Evolutionary conservation across 2,113 vertebrate species (phyloP).

Genomic region (Paratilapia polleni): DNA sequence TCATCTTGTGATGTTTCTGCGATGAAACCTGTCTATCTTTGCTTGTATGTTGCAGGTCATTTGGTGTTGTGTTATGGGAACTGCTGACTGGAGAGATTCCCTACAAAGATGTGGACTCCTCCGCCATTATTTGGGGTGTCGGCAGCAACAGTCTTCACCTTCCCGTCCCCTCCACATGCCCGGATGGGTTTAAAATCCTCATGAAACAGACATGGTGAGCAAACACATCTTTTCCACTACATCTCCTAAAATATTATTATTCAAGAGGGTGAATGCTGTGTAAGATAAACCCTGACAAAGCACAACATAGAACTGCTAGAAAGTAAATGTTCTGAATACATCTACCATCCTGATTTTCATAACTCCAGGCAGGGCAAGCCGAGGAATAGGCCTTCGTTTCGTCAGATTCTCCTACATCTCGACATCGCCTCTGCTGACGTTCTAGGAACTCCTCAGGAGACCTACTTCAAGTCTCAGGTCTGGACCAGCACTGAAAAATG

Average conservation of each 20-base stretch:
- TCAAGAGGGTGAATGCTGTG: not conserved
- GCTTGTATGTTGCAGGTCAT: conserved; percentile 84
- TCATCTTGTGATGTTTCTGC: not conserved
- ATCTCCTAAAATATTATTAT: not conserved
- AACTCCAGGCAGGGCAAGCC: conserved; percentile 93
- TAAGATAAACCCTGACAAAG: not conserved
- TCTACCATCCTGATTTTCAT: not conserved
- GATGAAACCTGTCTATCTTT: not conserved
- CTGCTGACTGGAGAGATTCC: conserved; percentile 96
- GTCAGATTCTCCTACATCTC: conserved; percentile 96
- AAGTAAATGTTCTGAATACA: not conserved
- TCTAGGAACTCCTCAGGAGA: conserved; percentile 95
- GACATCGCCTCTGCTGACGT: conserved; percentile 96
- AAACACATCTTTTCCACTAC: not conserved
- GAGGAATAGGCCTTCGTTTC: conserved; percentile 94
- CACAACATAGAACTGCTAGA: not conserved
- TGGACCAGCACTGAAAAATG: not conserved
- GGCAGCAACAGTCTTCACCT: conserved; percentile 99
- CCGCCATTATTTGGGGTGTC: conserved; percentile 98
- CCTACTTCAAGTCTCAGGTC: conserved; percentile 99
- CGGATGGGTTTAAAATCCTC: conserved; percentile 98
- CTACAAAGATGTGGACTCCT: conserved; percentile 98
- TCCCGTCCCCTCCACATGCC: conserved; percentile 96
- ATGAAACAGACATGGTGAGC: conserved; percentile 99
- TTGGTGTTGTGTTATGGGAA: conserved; percentile 98